Conservation (phyloP, 2,113 vertebrate genomes). For the Piaya cayana region DNA sequence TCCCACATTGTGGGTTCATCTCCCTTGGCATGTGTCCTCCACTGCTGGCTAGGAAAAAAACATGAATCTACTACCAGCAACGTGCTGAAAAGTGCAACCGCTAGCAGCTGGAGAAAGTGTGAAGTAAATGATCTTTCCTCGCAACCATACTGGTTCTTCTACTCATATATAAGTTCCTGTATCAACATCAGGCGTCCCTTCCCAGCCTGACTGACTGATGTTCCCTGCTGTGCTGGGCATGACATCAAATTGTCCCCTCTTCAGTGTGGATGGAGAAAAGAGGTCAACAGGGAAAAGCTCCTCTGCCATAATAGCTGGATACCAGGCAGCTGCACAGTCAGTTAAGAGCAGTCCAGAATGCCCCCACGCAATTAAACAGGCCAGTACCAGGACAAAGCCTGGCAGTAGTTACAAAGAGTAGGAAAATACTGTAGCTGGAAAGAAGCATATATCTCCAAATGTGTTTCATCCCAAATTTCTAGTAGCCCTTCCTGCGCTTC, state of each 20-base stretch:
- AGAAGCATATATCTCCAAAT: background rate
- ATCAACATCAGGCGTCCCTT: background rate
- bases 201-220: background rate
- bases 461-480: background rate
- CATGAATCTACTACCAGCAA: accelerated
- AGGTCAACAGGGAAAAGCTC: background rate
- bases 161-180: background rate
- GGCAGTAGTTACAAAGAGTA: background rate
- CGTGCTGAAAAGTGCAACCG: accelerated
- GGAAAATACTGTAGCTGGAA: background rate
- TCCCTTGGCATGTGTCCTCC: background rate
- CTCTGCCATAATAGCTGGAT: accelerated
- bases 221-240: background rate
- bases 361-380: accelerated
- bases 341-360: background rate
- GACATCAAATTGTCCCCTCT: background rate
- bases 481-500: background rate
- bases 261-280: background rate
- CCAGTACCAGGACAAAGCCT: accelerated
- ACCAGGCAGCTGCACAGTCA: background rate
- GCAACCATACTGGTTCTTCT: accelerated
- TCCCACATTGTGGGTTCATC: background rate
- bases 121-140: background rate
- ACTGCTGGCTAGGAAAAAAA: background rate
- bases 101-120: background rate